A percentile compares a stretch with the other conserved stretches of the same genome.
phyloP scores from a whole-genome alignment of 2,888 invertebrate species.

The Philopedon plagiatum region DNA sequence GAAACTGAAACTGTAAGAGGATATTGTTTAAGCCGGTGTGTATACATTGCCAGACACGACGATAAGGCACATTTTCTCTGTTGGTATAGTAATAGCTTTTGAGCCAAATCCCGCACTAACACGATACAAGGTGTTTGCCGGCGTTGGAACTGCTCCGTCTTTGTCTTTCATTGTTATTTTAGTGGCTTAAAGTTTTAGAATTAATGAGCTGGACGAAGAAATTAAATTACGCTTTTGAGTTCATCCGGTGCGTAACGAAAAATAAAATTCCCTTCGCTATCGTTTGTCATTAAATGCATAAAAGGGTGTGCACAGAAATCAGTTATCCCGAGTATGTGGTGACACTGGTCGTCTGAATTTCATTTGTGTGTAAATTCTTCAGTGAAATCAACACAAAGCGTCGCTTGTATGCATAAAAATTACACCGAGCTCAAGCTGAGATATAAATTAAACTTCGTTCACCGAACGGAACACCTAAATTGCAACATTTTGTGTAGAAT shows the following conservation, averaged over 20 bases:
- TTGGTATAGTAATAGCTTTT: conserved; percentile 22
- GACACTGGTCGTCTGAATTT: too few relatives aligned
- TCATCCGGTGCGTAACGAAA: too few relatives aligned
- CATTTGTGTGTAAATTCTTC: too few relatives aligned
- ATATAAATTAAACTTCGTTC: conserved; percentile 5
- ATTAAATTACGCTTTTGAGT: too few relatives aligned
- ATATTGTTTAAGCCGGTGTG: conserved; percentile 42
- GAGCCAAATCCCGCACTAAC: conserved; percentile 8
- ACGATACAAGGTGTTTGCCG: conserved; percentile 24
- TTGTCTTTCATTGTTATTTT: neutral
- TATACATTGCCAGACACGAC: conserved; percentile 34
- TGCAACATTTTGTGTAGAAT: conserved; percentile 20
- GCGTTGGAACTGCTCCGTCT: neutral
- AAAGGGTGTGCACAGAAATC: too few relatives aligned
- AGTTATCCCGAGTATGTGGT: too few relatives aligned
- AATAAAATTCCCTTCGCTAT: too few relatives aligned
- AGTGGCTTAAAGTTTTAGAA: neutral
- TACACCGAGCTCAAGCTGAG: neutral
- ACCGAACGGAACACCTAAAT: neutral
- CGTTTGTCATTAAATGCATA: too few relatives aligned
- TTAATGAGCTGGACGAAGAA: neutral
- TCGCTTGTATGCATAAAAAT: conserved; percentile 1
- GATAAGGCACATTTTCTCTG: conserved; percentile 49
- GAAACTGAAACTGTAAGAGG: conserved; percentile 19
- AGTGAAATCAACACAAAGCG: too few relatives aligned